Evolutionary conservation across 2,113 vertebrate genomes (phyloP).

Genomic region (Lichenostomus cassidix): DNA sequence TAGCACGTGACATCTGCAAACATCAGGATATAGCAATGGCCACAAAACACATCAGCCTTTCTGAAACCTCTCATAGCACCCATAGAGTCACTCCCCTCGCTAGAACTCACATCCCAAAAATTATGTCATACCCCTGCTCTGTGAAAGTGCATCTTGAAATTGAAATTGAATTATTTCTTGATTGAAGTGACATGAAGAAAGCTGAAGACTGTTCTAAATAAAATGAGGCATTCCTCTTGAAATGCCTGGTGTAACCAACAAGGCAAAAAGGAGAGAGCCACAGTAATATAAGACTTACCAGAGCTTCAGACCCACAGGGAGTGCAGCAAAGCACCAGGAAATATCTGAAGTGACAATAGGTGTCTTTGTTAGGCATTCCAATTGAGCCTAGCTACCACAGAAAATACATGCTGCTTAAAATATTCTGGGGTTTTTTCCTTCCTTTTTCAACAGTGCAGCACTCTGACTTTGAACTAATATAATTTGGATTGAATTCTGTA

Average conservation of each 20-base stretch:
- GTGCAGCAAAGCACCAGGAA: background rate
- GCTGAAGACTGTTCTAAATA: background rate
- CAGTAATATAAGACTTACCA: background rate
- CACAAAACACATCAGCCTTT: background rate
- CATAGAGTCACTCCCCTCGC: background rate
- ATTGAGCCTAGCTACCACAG: background rate
- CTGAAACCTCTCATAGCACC: background rate
- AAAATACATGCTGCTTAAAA: background rate
- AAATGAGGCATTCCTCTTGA: background rate
- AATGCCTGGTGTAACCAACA: background rate
- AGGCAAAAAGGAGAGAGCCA: background rate
- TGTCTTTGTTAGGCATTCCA: background rate
- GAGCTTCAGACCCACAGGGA: background rate
- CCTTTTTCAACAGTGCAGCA: slow-evolving; percentile 34
- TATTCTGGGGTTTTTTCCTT: background rate
- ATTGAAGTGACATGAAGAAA: background rate
- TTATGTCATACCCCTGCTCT: background rate
- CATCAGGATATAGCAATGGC: background rate
- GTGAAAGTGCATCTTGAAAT: background rate
- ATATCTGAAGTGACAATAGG: background rate
- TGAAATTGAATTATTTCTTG: background rate
- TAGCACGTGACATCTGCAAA: background rate
- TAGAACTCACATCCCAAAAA: background rate
- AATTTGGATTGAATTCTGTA: background rate
- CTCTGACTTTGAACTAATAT: slow-evolving; percentile 16